Conservation (phyloP, 1,140 invertebrate genomes). For the Zaprionus vittiger region DNA sequence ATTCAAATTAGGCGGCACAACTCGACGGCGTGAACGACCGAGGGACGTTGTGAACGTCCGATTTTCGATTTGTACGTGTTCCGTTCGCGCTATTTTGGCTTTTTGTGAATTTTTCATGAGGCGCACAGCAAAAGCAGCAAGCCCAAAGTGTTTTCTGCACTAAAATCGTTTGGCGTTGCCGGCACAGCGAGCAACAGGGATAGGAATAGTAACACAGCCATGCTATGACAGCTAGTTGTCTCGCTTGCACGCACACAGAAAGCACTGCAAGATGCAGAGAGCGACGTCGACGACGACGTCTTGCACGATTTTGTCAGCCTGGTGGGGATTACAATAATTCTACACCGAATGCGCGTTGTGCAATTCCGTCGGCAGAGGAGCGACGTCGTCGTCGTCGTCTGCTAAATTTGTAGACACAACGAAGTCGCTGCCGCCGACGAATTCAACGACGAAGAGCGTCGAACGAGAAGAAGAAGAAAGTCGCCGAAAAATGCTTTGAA, state of each 20-base stretch:
- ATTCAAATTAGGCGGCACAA: slow-evolving; percentile 46
- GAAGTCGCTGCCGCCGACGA: slow-evolving; percentile 45
- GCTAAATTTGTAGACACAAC: slow-evolving; percentile 60
- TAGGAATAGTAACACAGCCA: slow-evolving; percentile 41
- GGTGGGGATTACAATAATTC: slow-evolving; percentile 80
- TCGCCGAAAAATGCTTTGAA: background rate
- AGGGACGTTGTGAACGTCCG: slow-evolving; percentile 55
- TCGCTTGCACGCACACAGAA: slow-evolving; percentile 45
- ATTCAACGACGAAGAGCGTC: slow-evolving; percentile 27
- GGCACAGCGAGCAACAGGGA: background rate
- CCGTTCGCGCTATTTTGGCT: slow-evolving; percentile 78
- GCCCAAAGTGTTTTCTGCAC: slow-evolving; percentile 34
- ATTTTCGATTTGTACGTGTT: slow-evolving; percentile 72
- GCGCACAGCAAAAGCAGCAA: slow-evolving; percentile 50
- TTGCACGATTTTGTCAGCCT: slow-evolving; percentile 52
- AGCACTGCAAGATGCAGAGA: slow-evolving; percentile 52
- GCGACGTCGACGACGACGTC: slow-evolving; percentile 1
- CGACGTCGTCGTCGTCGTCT: slow-evolving; percentile 43
- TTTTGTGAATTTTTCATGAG: slow-evolving; percentile 80
- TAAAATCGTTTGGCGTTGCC: background rate
- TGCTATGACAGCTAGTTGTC: slow-evolving; percentile 35
- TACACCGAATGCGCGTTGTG: slow-evolving; percentile 78
- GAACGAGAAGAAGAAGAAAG: slow-evolving; percentile 7
- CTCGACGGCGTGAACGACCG: slow-evolving; percentile 38
- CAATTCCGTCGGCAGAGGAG: slow-evolving; percentile 52